Base-by-base conservation (phyloP, 2,797 vertebrate genomes). In the Garrulus glandarius region DNA sequence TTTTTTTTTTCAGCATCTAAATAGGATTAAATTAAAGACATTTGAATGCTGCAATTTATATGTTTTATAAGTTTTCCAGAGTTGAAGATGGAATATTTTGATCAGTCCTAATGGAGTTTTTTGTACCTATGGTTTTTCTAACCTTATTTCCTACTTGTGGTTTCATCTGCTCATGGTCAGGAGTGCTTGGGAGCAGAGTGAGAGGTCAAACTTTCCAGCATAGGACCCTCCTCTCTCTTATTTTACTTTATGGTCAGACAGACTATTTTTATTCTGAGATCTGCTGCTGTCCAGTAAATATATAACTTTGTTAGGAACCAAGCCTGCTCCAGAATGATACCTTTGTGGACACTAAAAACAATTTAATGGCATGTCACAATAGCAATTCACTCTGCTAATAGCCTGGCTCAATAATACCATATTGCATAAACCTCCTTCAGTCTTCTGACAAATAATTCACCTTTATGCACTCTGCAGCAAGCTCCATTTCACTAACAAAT, bases 361-460 rank as follows among this genome's bases (percentile, higher is more conserved):
- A 98, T 98, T 98, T 98, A 98, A 98, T 98, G 97, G 96, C 95
- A 97, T 98, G 98, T 98, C 98, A 98, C 98, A 98, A 98, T 97
- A 98, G 98, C 98, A 98, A 98, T 98, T 98, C 98, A 97, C 98
- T 98, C 97, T 98, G 97, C 98, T 98, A 98, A 98, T 98, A 98
- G 98, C 96, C 96, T 95, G 2, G 96, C 97, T 98, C 98, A 98
- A 98, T 98, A 98, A 98, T 98, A 96, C 97, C 97, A 94, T 96
- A 98, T 98, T 98, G 98, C 97, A 98, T 98, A 98, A 98, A 97
- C 96, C 97, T 98, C 96, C 97, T 97, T 97, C 97, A 97, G 97
- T 92, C 92, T 71, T 97, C 98, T 98, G 97, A 96, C 98, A 97
- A 98, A 98, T 98, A 98, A 98, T 97, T 98, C 98, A 98, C 98